phyloP scores from a whole-genome alignment of 2,113 vertebrate species.

The Labrus mixtus region DNA sequence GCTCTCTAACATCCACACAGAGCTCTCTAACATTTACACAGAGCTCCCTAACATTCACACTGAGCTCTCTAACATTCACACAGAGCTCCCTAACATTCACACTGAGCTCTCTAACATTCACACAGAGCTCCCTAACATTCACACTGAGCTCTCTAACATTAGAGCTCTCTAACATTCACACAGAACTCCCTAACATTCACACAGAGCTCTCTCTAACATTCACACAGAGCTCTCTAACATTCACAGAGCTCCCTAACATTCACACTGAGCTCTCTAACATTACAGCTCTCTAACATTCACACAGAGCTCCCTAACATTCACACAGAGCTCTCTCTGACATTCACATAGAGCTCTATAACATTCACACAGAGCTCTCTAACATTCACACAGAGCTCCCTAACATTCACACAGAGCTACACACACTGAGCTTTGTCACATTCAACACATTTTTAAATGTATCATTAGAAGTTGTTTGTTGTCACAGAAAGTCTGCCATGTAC shows the following conservation, averaged over 20 bases:
- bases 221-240: slow-evolving; percentile 18
- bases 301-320: slow-evolving; percentile 65
- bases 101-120: slow-evolving; percentile 17
- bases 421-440: slow-evolving; percentile 43
- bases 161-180: no score
- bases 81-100: no score
- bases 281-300: slow-evolving; percentile 17
- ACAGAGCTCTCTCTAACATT: no score
- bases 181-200: no score
- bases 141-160: slow-evolving; percentile 51
- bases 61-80: no score
- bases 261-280: slow-evolving; percentile 55
- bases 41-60: no score
- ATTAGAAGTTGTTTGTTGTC: slow-evolving; percentile 17
- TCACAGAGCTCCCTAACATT: slow-evolving; percentile 60
- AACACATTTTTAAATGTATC: slow-evolving; percentile 26
- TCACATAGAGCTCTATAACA: slow-evolving; percentile 22
- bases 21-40: no score
- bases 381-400: slow-evolving; percentile 44
- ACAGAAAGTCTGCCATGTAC: slow-evolving; percentile 22
- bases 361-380: slow-evolving; percentile 14
- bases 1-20: slow-evolving; percentile 61
- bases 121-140: slow-evolving; percentile 64
- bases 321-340: no score
- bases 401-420: slow-evolving; percentile 61